Evolutionary conservation across 2,888 invertebrate genomes (phyloP).

Genomic region (Glyphotaelius pellucidus): DNA sequence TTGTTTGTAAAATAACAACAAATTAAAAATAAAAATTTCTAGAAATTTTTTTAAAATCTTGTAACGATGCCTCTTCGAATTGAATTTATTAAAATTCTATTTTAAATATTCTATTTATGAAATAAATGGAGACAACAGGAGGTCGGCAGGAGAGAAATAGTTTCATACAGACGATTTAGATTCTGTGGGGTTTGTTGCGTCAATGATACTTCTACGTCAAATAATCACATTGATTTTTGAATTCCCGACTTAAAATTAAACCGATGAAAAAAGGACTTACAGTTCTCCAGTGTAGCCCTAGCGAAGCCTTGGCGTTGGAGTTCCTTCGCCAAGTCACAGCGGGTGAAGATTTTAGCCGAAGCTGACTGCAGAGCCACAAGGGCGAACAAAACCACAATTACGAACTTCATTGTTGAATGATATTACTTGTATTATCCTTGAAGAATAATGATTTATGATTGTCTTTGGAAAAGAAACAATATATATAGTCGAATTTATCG

Average conservation of each 20-base stretch:
- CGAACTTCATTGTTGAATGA: conserved; percentile 24
- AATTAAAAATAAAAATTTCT: too few species aligned
- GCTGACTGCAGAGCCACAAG: not conserved
- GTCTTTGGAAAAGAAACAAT: not conserved
- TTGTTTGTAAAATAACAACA: too few species aligned
- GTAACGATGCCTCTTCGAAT: too few species aligned
- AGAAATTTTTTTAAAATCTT: too few species aligned
- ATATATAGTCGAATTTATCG: not conserved
- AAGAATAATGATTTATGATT: not conserved
- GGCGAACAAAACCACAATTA: not conserved
- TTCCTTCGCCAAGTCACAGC: conserved; percentile 69
- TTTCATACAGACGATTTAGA: too few species aligned
- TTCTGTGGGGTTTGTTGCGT: not conserved
- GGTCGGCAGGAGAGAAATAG: not conserved
- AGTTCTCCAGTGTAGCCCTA: conserved; percentile 65
- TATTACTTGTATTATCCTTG: not conserved
- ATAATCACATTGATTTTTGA: not conserved
- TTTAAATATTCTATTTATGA: too few species aligned
- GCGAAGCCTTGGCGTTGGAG: conserved; percentile 69
- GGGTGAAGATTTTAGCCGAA: conserved; percentile 66
- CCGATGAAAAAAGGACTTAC: conserved; percentile 43
- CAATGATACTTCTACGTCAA: not conserved
- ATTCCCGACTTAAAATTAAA: not conserved
- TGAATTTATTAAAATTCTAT: too few species aligned
- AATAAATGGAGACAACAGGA: too few species aligned